Conservation (phyloP, 2,888 invertebrate species). For the Sarcophaga rosellei region DNA sequence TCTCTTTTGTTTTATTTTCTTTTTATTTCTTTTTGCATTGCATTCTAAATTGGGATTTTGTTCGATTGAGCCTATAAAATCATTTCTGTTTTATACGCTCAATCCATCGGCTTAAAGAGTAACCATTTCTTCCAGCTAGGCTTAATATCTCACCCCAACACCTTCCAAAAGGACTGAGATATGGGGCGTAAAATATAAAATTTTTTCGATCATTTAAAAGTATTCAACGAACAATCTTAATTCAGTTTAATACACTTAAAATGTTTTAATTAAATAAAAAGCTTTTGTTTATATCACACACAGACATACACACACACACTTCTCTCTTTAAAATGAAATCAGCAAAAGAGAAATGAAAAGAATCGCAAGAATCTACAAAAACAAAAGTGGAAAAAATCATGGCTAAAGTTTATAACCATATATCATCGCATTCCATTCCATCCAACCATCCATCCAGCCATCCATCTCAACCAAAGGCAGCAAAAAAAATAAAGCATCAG, state of each 20-base stretch:
- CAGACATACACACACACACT: neutral
- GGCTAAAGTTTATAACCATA: constrained; percentile 6
- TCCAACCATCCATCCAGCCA: neutral
- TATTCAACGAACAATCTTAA: constrained; percentile 14
- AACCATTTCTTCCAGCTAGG: no score
- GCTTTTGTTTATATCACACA: constrained; percentile 25
- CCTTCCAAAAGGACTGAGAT: no score
- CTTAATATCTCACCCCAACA: no score
- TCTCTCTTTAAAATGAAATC: neutral
- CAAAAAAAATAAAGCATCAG: neutral
- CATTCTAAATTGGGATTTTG: no score
- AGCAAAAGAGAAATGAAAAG: neutral
- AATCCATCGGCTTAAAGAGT: no score
- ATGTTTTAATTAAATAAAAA: constrained; percentile 55
- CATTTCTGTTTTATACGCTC: no score
- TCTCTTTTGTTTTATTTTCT: no score
- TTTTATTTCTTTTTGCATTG: no score
- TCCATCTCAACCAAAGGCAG: neutral
- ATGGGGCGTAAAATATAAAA: no score
- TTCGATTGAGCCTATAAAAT: no score
- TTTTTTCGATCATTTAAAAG: neutral
- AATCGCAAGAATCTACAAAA: neutral
- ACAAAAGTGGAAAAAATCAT: neutral
- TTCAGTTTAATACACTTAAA: constrained; percentile 33
- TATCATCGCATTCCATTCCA: neutral